A percentile compares a stretch with the other conserved stretches of the same genome.
phyloP scores from a whole-genome alignment of 1,140 invertebrate species.

The Vanessa atalanta region DNA sequence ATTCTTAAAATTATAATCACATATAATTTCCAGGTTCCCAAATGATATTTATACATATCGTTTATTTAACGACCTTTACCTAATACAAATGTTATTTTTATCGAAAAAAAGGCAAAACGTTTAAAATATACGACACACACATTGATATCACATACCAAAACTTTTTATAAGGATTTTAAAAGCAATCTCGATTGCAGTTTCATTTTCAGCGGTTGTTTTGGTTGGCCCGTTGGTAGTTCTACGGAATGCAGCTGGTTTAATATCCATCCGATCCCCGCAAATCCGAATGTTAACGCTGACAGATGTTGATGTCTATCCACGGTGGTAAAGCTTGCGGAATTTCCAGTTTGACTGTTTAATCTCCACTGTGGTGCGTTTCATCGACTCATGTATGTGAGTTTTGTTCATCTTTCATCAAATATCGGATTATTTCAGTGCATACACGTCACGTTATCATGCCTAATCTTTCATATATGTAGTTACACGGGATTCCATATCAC shows the following conservation, averaged over 20 bases:
- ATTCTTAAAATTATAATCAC: too few relatives aligned
- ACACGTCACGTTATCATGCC: background rate
- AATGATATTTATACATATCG: too few relatives aligned
- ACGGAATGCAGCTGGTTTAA: constrained; percentile 56
- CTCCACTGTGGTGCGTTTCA: constrained; percentile 47
- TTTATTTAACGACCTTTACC: too few relatives aligned
- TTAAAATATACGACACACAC: background rate
- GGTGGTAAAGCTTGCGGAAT: constrained; percentile 53
- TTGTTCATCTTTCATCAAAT: constrained; percentile 37
- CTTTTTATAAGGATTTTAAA: constrained; percentile 34
- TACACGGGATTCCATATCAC: too few relatives aligned
- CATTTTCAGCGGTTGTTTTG: constrained; percentile 39
- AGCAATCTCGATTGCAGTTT: constrained; percentile 43
- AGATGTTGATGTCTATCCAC: constrained; percentile 54
- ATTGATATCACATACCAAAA: background rate
- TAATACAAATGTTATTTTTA: too few relatives aligned
- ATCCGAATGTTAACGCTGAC: constrained; percentile 68
- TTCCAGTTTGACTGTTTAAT: constrained; percentile 67
- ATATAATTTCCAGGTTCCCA: too few relatives aligned
- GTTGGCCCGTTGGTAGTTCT: constrained; percentile 32
- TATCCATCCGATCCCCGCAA: constrained; percentile 61
- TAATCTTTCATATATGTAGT: background rate
- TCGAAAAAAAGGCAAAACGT: background rate
- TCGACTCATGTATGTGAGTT: constrained; percentile 42
- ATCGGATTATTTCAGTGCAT: constrained; percentile 29